These are phyloP conservation scores for Tenthredo distinguenda DNA, from an alignment of 2,888 invertebrate species.

Conservation along the genomic window DNA sequence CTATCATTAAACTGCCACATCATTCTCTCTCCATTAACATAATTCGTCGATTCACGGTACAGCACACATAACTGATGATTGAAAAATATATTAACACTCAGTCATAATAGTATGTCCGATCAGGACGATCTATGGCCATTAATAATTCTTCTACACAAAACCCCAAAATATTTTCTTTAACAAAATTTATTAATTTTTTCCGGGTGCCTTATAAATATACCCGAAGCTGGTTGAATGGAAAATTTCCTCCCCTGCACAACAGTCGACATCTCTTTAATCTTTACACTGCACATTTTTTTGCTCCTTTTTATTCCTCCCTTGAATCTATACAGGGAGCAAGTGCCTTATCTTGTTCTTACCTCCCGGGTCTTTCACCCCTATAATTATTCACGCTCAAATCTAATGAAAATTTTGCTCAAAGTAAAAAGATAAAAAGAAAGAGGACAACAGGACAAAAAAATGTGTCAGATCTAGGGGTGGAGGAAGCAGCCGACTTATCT, in stretches of 20 bases:
- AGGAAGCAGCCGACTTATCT: not conserved
- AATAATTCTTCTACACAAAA: not conserved
- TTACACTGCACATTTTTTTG: not conserved
- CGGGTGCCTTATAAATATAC: not conserved
- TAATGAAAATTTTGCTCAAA: not conserved
- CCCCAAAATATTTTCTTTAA: not conserved
- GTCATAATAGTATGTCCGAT: not conserved
- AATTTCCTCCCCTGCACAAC: not conserved
- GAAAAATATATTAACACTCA: not conserved
- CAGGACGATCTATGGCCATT: not conserved
- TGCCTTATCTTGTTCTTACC: conserved; percentile 33
- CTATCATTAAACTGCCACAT: not conserved
- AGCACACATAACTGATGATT: not conserved
- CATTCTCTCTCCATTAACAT: not conserved
- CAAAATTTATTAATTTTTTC: not conserved
- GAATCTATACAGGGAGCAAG: conserved; percentile 11
- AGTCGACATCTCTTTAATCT: not conserved
- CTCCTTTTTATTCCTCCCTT: not conserved
- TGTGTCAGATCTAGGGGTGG: not conserved
- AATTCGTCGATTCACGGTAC: not conserved
- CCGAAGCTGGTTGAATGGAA: not conserved
- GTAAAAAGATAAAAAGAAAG: not conserved
- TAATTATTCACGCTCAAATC: conserved; percentile 3
- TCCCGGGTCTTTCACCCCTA: not conserved
- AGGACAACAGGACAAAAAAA: not conserved